Conservation (phyloP, 2,888 invertebrate genomes). For the Bhutanitis thaidina region DNA sequence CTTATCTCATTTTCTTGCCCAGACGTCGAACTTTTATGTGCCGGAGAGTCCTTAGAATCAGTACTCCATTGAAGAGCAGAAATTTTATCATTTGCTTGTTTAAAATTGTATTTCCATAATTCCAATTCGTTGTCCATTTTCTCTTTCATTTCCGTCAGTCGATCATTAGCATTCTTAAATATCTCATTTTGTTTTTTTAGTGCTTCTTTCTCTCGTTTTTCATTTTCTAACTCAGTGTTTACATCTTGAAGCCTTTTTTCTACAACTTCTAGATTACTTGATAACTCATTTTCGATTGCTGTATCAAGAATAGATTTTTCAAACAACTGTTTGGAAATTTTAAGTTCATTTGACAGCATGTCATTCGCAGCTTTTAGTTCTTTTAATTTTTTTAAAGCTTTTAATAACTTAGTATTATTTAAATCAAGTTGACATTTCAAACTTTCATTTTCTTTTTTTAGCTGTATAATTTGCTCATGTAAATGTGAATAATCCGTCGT, state of each 20-base stretch:
- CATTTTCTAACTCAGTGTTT: constrained; percentile 78
- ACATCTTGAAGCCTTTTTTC: constrained; percentile 83
- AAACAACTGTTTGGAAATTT: constrained; percentile 70
- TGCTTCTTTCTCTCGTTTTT: constrained; percentile 83
- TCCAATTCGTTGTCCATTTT: constrained; percentile 88
- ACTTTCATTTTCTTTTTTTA: constrained; percentile 79
- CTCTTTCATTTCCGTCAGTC: constrained; percentile 89
- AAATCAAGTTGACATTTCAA: constrained; percentile 82
- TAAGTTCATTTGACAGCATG: constrained; percentile 76
- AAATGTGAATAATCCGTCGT: constrained; percentile 75
- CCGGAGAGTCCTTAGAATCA: constrained; percentile 43
- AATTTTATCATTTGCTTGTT: constrained; percentile 84
- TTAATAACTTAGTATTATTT: constrained; percentile 85
- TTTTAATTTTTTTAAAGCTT: constrained; percentile 91
- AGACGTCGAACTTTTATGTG: constrained; percentile 27
- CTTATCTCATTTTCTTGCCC: constrained; percentile 32
- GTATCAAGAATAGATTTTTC: constrained; percentile 84
- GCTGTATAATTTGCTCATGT: constrained; percentile 78
- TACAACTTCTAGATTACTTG: constrained; percentile 81
- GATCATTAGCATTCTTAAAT: constrained; percentile 86
- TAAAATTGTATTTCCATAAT: constrained; percentile 85
- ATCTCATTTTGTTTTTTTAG: constrained; percentile 86
- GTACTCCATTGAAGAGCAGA: constrained; percentile 59
- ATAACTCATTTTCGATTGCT: constrained; percentile 90
- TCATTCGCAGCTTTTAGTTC: constrained; percentile 87